These are phyloP conservation scores for Pterobdella sp. DNA, from an alignment of 2,888 invertebrate species.

Conservation along the genomic window DNA sequence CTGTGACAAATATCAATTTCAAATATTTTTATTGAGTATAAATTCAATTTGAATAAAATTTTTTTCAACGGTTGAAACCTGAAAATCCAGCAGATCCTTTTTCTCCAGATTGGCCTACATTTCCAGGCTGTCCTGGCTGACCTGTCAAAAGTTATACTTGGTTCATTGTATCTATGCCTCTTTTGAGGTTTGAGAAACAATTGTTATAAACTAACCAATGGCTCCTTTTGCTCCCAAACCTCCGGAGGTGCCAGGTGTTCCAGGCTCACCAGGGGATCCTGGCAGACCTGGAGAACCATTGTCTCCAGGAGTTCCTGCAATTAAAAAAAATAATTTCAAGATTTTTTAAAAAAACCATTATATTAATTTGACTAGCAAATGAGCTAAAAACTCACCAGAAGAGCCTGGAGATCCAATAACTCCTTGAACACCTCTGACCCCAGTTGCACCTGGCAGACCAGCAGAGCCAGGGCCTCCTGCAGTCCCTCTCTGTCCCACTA, in stretches of 20 bases:
- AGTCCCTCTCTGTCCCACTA: constrained; percentile 23
- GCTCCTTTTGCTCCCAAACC: background rate
- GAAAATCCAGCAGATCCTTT: background rate
- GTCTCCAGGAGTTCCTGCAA: constrained; percentile 27
- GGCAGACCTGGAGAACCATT: constrained; percentile 30
- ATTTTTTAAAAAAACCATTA: background rate
- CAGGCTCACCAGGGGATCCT: constrained; percentile 24
- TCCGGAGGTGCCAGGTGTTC: background rate
- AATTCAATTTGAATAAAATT: too few relatives aligned
- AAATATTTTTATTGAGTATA: too few relatives aligned
- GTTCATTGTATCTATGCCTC: background rate
- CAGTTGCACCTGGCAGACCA: constrained; percentile 29
- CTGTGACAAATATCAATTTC: too few relatives aligned
- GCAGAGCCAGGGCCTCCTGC: constrained; percentile 27
- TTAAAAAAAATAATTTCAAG: background rate
- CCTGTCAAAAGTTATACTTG: too few relatives aligned
- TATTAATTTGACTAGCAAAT: too few relatives aligned
- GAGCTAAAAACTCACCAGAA: background rate
- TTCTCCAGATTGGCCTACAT: background rate
- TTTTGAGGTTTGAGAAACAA: background rate
- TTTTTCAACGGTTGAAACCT: too few relatives aligned
- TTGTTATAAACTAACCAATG: background rate
- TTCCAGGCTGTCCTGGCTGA: background rate
- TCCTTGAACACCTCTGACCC: constrained; percentile 5
- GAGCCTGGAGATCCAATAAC: background rate